Evolutionary conservation across 2,888 invertebrate genomes (phyloP), one percentile per base, ranked within the genome.

Genomic region (Mythimna albipuncta): DNA sequence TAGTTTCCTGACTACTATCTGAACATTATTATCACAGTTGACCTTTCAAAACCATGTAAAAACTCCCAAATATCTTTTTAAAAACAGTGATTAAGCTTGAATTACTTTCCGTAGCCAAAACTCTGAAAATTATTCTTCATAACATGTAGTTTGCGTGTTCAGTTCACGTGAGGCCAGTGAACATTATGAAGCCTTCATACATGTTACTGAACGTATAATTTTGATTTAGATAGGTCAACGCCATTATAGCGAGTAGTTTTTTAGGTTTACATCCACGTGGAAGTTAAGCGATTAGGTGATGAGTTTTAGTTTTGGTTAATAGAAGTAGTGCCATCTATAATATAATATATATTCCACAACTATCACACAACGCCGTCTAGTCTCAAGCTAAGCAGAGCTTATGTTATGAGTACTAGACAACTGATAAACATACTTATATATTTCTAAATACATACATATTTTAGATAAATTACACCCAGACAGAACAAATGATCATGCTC

Each of bases 151-250:
- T 80, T 35, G 82, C 79, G 79, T 79, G 79, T 62, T 81, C 13
- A 6, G 55, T 5, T 67, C 52, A 50, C 82, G 62, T 81, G 64
- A 54, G 59, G 47, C 32, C 52, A 61, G 21, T 21, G 67, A 50
- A 61, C 59, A 70, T 64, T 26, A 69, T 64, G 54, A 57, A 79
- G 54, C n/a, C 59, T 71, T 68, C 57, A 32, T 81, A 65, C 55
- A 65, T 65, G 70, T 55, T 64, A 70, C 70, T 68, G 68, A 72
- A 80, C 41, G 68, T 59, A 78, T 68, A 32, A 68, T 72, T 79
- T 69, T 79, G 80, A 69, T 83, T 73, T 82, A 79, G 82, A 72
- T 71, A 71, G 75, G 70, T 72, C 59, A 67, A 61, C 57, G 64
- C 54, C 69, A 64, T 68, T 50, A 64, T 35, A 57, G 26, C 11